These are phyloP conservation scores for Ophion costatus DNA, from an alignment of 2,888 invertebrate species.

Conservation along the genomic window DNA sequence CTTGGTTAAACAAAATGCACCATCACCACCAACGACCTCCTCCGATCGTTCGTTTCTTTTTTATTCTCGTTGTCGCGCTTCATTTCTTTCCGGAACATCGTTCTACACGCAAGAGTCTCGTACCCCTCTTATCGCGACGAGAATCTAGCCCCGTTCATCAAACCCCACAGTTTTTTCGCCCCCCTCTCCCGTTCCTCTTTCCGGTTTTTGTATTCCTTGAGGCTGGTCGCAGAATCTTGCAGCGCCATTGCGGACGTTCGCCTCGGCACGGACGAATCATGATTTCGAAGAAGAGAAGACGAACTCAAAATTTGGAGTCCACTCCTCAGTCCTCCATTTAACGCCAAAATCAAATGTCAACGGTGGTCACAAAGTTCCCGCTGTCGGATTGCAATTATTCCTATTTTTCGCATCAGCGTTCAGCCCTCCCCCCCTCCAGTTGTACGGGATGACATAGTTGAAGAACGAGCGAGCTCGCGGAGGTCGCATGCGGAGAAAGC, in stretches of 20 bases:
- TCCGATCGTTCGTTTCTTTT: slow-evolving; percentile 69
- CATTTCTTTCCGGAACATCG: slow-evolving; percentile 56
- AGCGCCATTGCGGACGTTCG: background rate
- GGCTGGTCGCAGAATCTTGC: background rate
- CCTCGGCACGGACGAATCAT: background rate
- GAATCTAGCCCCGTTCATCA: slow-evolving; percentile 62
- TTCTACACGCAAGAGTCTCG: slow-evolving; percentile 23
- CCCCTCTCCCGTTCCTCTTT: background rate
- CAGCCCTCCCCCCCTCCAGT: slow-evolving; percentile 4
- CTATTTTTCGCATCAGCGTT: background rate
- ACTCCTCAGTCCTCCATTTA: background rate
- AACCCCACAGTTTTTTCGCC: slow-evolving; percentile 37
- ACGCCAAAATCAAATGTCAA: background rate
- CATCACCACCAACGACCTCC: slow-evolving; percentile 57
- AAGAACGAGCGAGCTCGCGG: slow-evolving; percentile 37
- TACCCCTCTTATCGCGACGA: slow-evolving; percentile 51
- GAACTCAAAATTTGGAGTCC: background rate
- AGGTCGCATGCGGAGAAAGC: slow-evolving; percentile 24
- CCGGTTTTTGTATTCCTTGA: slow-evolving; percentile 17
- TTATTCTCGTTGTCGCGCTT: slow-evolving; percentile 47
- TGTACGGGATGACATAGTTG: slow-evolving; percentile 24
- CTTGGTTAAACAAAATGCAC: slow-evolving; percentile 64
- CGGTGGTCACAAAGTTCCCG: background rate
- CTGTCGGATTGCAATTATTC: background rate
- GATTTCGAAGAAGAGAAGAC: background rate